Evolutionary conservation across 2,888 invertebrate genomes (phyloP), one percentile per base, ranked within the genome.

Genomic region (Agriopis leucophaearia): DNA sequence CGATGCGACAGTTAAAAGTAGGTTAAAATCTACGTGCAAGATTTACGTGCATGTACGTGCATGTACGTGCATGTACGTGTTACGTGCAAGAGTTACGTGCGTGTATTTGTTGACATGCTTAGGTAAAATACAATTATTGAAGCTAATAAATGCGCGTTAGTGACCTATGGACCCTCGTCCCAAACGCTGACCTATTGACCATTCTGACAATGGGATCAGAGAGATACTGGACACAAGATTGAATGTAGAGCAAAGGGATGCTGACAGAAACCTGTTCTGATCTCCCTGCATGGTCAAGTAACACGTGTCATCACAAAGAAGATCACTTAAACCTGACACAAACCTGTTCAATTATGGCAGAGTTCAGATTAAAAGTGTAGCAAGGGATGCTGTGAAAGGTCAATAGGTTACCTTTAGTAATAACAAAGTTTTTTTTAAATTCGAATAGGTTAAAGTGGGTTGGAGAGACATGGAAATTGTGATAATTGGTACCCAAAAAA

Each of bases 211-310:
- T 54, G 15, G 44, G 47, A 61, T 56, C 61, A 64, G 38, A 58
- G 66, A 15, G 44, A 15, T n/a, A 66, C 64, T 48, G 55, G 66
- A 65, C 59, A 58, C 63, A 77, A 82, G 82, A 81, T 81, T 78
- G 78, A 77, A 82, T 76, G 64, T 81, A 61, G 79, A 79, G 71
- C 80, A 76, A 59, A 73, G 79, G 79, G 78, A 76, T 69, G 64
- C 70, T 73, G 47, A 47, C 64, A 60, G 15, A 68, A 67, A 73
- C 66, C 70, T 57, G 67, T 63, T 60, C 38, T 13, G 57, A 45
- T 72, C 64, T 71, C 68, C 69, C 64, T 63, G n/a, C n/a, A n/a
- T n/a, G 71, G 56, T 65, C 64, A 62, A 40, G 42, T 48, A n/a
- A 35, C 66, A 69, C 69, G 51, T 61, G 58, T 52, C 45, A 35